Evolutionary conservation across 2,113 vertebrate species (phyloP).

Genomic region (Catagonus wagneri): DNA sequence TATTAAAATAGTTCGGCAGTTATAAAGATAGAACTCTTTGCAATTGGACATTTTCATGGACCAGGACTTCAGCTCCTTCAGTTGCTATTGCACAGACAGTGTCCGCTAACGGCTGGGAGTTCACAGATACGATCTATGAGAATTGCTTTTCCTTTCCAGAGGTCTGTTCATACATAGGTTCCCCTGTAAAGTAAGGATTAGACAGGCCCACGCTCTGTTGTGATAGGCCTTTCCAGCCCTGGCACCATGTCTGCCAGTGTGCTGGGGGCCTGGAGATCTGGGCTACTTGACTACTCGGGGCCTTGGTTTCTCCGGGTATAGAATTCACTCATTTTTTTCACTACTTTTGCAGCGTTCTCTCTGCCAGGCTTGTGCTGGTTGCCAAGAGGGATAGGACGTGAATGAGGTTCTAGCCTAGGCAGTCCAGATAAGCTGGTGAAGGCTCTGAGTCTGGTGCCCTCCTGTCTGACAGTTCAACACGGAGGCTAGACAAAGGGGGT

Average conservation of each 20-base stretch:
- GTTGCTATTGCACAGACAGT: background rate
- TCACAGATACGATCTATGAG: background rate
- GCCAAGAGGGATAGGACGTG: background rate
- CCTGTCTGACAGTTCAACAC: background rate
- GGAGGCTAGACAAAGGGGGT: background rate
- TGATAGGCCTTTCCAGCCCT: background rate
- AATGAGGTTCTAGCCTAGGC: background rate
- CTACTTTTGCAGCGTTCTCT: background rate
- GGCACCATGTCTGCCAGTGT: background rate
- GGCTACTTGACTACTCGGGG: background rate
- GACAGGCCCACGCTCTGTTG: background rate
- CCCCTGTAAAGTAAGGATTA: background rate
- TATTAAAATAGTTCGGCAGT: constrained; percentile 57
- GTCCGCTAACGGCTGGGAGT: background rate
- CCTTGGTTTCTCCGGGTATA: background rate
- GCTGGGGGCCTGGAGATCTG: background rate
- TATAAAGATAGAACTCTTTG: constrained; percentile 16
- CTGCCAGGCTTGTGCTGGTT: background rate
- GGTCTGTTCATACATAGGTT: background rate
- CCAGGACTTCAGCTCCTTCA: background rate
- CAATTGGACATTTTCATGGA: constrained; percentile 28
- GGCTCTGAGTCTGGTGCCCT: background rate
- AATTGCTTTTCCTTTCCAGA: background rate
- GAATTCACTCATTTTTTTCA: background rate
- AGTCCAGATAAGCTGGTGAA: background rate